These are phyloP conservation scores for Triplophysa siluroides DNA, from an alignment of 2,113 vertebrate species.

Conservation along the genomic window DNA sequence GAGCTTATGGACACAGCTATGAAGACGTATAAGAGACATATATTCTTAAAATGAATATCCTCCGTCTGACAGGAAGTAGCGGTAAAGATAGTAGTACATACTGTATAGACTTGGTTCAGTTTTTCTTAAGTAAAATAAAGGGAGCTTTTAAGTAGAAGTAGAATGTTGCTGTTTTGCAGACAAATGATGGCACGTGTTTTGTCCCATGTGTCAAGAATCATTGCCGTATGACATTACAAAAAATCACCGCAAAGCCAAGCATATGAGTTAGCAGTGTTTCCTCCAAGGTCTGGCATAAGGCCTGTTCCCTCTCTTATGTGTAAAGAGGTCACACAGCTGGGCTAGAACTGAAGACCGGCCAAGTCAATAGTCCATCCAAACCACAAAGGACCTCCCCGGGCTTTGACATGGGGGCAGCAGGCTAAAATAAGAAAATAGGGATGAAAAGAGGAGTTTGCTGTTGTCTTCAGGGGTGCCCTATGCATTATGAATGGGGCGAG, in stretches of 20 bases:
- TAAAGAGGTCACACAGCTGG: conserved; percentile 8
- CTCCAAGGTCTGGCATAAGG: conserved; percentile 1
- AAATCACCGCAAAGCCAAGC: background rate
- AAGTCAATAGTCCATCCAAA: conserved; percentile 13
- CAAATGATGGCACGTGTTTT: too few relatives aligned
- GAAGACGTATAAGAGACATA: too few relatives aligned
- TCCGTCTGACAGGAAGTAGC: too few relatives aligned
- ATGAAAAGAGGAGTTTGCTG: conserved; percentile 15
- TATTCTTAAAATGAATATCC: too few relatives aligned
- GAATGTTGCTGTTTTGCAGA: too few relatives aligned
- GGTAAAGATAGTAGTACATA: too few relatives aligned
- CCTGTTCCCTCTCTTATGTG: conserved; percentile 6
- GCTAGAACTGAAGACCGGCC: background rate
- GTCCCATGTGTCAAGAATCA: too few relatives aligned
- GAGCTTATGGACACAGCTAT: too few relatives aligned
- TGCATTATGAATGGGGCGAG: conserved; percentile 33
- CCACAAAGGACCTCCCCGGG: background rate
- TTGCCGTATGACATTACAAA: too few relatives aligned
- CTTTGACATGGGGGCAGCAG: conserved; percentile 18
- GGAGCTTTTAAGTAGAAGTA: too few relatives aligned
- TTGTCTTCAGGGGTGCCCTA: background rate
- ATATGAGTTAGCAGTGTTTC: background rate
- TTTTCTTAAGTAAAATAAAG: too few relatives aligned
- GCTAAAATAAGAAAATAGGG: conserved; percentile 24
- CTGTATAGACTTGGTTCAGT: too few relatives aligned